Evolutionary conservation across 2,888 invertebrate genomes (phyloP), one percentile per base, ranked within the genome.

Genomic region (Megaustenia siamemsis): DNA sequence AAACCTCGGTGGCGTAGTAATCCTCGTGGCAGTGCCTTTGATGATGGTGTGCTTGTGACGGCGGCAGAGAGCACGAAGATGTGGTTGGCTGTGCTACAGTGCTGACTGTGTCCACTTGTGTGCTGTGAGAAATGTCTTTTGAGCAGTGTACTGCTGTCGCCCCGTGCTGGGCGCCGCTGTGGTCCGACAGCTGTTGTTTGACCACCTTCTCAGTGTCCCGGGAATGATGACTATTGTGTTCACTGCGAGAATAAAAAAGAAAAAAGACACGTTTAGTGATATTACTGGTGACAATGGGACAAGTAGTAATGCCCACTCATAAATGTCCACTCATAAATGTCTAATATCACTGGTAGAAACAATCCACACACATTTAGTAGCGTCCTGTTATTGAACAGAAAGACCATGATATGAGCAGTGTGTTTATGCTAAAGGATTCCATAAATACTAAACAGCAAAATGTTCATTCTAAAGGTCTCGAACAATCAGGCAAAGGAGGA

Each of bases 1-100:
- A 86, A 71, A 86, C 86, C 63, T 85, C 85, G 8, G 86, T 86
- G 28, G 86, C 86, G 75, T 83, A 81, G 56, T 85, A 86, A 43
- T 86, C 86, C 35, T 86, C 85, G 28, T 71, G 69, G 0, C 83
- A 83, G 73, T 86, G 85, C 53, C 80, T 60, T 15, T 77, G 68
- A n/a, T 63, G 56, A 15, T 82, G 60, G 43, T 82, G 82, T 32
- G 21, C 49, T 43, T 76, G 82, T 49, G 76, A 77, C n/a, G 68
- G 76, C 49, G 68, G 43, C 24, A 69, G 43, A 49, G 69, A 69
- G 63, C 63, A 35, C 43, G 63, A 63, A 45, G 66, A 35, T 45
- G 79, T 18, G 18, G 81, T 40, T 53, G 82, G 45, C 40, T 40
- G 45, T 10, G 75, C 10, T 45, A 45, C 32, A 24, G 32, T 82